Evolutionary conservation across 2,888 invertebrate species (phyloP), one percentile per base, ranked within the genome.

Genomic region (Himalopsyche japonica): DNA sequence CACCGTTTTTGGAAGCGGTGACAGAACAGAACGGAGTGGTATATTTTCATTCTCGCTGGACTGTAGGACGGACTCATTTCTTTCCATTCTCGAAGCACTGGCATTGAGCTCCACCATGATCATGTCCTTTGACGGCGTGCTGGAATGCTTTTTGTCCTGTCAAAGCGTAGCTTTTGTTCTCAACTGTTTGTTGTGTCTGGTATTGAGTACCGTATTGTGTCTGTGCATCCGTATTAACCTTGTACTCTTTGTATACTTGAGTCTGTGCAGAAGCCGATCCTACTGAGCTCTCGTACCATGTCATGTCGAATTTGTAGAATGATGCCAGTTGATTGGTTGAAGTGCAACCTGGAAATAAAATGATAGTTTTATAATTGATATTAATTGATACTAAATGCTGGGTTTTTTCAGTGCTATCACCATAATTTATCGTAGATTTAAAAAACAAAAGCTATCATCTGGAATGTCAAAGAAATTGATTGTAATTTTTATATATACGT

Each of bases 231-330:
- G 70, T 24, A 30, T 27, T 82, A 18, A 84, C 24, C 32, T 85
- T 82, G 49, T 81, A 78, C 79, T 85, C 81, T 24, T 83, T 79
- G 79, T 57, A 78, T 1, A 83, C 64, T 24, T 37, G 70, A 20
- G 83, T 34, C 27, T 82, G 82, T 12, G 48, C 43, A 43, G 85
- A 79, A 0, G 64, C 64, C 24, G 20, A 18, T 30, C 84, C 84
- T 24, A 92, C 91, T 0, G 92, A 91, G 91, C 92, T 92, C 87
- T 92, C 89, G 89, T 92, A 92, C 94, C 94, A 94, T 88, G 93
- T 93, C 3, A 93, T 88, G 88, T 94, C 94, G 88, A 94, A 94
- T 87, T 93, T 93, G 90, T 92, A 92, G 91, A 94, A 94, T 1
- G 91, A 92, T 5, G 93, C 93, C 0, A 93, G 88, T 82, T 94